Conservation (phyloP, 2,888 invertebrate species). For the Syrphus vitripennis region DNA sequence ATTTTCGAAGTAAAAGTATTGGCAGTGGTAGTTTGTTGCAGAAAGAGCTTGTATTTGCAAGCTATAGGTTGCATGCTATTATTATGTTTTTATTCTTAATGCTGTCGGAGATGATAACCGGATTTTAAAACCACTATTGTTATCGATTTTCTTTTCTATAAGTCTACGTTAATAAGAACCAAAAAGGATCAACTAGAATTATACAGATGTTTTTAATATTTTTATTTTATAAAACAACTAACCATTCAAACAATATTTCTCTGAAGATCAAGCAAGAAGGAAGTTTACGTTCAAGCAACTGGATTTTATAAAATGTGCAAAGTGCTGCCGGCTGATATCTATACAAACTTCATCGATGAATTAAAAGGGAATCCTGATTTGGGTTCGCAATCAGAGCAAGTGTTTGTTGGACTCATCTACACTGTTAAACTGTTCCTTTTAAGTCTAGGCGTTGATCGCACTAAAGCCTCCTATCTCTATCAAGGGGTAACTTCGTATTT, state of each 20-base stretch:
- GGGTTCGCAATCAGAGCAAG: conserved; percentile 2
- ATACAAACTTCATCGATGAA: conserved; percentile 76
- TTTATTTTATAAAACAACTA: background rate
- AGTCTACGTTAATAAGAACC: too few species aligned
- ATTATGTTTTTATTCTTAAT: too few species aligned
- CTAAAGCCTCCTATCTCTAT: conserved; percentile 76
- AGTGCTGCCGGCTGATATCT: conserved; percentile 76
- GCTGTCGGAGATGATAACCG: too few species aligned
- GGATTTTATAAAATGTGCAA: conserved; percentile 81
- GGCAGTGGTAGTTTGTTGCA: too few species aligned
- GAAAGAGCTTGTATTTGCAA: too few species aligned
- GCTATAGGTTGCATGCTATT: too few species aligned
- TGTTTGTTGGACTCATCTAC: conserved; percentile 77
- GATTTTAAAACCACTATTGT: too few species aligned
- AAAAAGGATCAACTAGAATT: too few species aligned
- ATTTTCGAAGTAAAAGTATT: too few species aligned
- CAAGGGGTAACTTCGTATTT: conserved; percentile 77
- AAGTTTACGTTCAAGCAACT: conserved; percentile 79
- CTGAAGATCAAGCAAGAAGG: conserved; percentile 78
- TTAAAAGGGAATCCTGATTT: conserved; percentile 7
- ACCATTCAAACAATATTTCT: background rate
- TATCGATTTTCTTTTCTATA: too few species aligned
- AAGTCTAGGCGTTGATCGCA: conserved; percentile 77
- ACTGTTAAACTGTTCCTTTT: conserved; percentile 78
- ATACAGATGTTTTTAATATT: background rate